Base-by-base conservation (phyloP, 2,797 vertebrate species). In the Bucorvus abyssinicus region DNA sequence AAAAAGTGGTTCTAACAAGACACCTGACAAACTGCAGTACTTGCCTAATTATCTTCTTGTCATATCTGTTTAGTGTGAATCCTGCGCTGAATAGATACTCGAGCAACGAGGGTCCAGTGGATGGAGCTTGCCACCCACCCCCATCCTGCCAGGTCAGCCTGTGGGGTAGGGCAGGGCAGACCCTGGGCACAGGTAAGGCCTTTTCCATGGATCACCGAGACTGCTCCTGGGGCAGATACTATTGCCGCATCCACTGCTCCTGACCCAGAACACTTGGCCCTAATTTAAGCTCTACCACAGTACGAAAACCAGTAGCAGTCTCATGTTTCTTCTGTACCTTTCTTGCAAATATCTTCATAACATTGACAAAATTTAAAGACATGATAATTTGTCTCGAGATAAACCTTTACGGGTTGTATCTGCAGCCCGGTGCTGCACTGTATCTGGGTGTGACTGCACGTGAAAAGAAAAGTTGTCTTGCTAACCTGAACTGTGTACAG, bases 1-100 rank as follows among this genome's bases (percentile, higher is more conserved):
- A 90, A 96, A 87, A 44, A 0, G 1, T 18, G 26, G 74, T 77
- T 93, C 75, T 94, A 95, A 91, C 80, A 44, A 94, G 95, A 96
- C 95, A 95, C 87, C 89, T 96, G 95, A 95, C 87, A 84, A 94
- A 95, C 87, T 94, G 94, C 94, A 93, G 91, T 29, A 63, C 95
- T 93, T 91, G 64, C 59, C 63, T 96, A 87, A 95, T 94, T 84
- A 87, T 73, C 83, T 90, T 90, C 85, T 89, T 96, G 95, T 94
- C 94, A 40, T 73, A 79, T 97, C 91, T 90, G 73, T 44, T 96
- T 95, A 95, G 85, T 9, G 47, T 87, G 94, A 96, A 73, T 86
- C 83, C 49, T 21, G 63, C 44, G 20, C 67, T 84, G 87, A 63
- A 26, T 16, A 71, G 84, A 76, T 78, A 69, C 59, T 78, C 1